Evolutionary conservation across 2,888 invertebrate species (phyloP).

Genomic region (Chrysolina haemoptera): DNA sequence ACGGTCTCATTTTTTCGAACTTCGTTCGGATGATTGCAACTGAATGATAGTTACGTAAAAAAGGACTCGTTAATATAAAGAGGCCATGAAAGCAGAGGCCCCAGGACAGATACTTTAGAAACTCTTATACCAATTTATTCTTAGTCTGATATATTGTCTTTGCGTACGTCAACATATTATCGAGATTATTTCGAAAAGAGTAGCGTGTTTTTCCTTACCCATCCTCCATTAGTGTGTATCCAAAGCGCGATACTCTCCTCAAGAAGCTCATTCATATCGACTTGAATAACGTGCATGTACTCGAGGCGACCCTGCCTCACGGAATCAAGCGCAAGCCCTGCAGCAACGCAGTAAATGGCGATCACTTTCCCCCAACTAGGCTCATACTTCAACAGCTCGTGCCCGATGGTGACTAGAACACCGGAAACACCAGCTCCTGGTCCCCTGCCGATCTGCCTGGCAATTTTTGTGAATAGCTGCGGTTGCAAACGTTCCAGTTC

Average conservation of each 20-base stretch:
- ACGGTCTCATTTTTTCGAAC: no score
- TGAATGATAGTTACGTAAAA: no score
- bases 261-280: constrained; percentile 82
- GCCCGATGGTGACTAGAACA: constrained; percentile 79
- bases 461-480: constrained; percentile 80
- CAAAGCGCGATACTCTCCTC: constrained; percentile 81
- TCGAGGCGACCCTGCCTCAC: constrained; percentile 83
- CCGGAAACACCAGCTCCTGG: constrained; percentile 76
- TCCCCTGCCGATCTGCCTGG: constrained; percentile 77
- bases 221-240: constrained; percentile 89
- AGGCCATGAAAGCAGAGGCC: no score
- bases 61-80: no score
- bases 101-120: no score
- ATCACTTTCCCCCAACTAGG: constrained; percentile 87
- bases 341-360: constrained; percentile 86
- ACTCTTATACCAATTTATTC: no score
- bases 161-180: no score
- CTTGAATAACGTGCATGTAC: constrained; percentile 76
- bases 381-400: constrained; percentile 80
- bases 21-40: no score
- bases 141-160: no score
- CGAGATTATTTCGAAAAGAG: no score
- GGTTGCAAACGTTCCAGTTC: constrained; percentile 84
- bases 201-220: constrained; percentile 74
- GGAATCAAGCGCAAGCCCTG: constrained; percentile 87